Percentiles rank a stretch among this genome's conserved stretches.
These are phyloP conservation scores for Porphyrio hochstetteri DNA, from an alignment of 2,113 vertebrate genomes.

Conservation along the genomic window DNA sequence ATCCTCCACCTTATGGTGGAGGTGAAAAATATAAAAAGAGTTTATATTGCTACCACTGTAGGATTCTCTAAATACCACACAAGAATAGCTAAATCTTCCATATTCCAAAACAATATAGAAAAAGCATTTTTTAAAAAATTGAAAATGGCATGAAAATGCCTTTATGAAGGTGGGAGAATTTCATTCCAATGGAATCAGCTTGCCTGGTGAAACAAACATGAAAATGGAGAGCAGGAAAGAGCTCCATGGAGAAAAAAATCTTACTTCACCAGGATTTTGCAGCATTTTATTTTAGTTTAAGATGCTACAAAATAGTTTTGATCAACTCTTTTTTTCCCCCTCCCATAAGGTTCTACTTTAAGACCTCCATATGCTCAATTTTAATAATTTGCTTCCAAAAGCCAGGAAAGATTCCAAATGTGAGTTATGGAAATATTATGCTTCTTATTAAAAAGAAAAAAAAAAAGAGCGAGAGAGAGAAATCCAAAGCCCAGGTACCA, in stretches of 20 bases:
- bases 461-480: not conserved
- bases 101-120: not conserved
- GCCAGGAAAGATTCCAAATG: constrained; percentile 77
- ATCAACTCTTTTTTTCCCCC: constrained; percentile 53
- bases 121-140: not conserved
- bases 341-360: constrained; percentile 79
- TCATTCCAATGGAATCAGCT: not conserved
- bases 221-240: constrained; percentile 12
- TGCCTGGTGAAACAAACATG: not conserved
- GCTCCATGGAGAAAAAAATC: not conserved
- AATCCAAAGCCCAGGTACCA: constrained; percentile 66
- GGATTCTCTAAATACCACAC: not conserved
- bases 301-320: constrained; percentile 62
- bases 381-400: constrained; percentile 78
- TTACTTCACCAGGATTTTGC: constrained; percentile 32
- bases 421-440: constrained; percentile 74
- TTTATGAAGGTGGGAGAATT: not conserved
- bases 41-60: not conserved
- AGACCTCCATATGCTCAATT: constrained; percentile 81
- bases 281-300: constrained; percentile 70
- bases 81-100: not conserved
- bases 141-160: not conserved
- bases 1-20: not conserved
- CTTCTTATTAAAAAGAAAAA: constrained; percentile 55
- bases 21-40: not conserved